These are phyloP conservation scores for Cerceris ruficornis DNA, from an alignment of 2,888 invertebrate genomes.

Conservation along the genomic window DNA sequence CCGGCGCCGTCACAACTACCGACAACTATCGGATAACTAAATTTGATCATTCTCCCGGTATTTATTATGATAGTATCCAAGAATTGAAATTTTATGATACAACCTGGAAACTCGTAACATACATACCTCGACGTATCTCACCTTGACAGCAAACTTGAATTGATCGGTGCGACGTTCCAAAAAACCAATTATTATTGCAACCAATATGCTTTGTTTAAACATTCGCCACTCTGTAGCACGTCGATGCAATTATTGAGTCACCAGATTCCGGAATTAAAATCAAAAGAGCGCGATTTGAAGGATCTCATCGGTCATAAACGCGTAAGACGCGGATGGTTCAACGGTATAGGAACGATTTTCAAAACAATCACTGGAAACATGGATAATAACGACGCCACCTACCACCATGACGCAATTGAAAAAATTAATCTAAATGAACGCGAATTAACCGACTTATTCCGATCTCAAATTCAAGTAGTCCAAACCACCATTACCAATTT, in stretches of 20 bases:
- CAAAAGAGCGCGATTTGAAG: conserved; percentile 10
- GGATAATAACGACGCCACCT: conserved; percentile 65
- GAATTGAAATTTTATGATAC: too few relatives aligned
- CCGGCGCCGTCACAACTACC: too few relatives aligned
- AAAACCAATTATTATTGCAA: conserved; percentile 7
- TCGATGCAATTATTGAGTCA: background rate
- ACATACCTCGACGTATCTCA: too few relatives aligned
- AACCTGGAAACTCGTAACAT: too few relatives aligned
- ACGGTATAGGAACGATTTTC: conserved; percentile 32
- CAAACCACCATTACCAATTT: conserved; percentile 23
- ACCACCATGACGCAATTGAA: conserved; percentile 61
- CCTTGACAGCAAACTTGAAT: conserved; percentile 18
- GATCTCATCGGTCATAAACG: conserved; percentile 4
- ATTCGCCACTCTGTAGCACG: background rate
- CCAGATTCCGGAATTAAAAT: background rate
- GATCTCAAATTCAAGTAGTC: conserved; percentile 23
- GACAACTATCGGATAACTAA: too few relatives aligned
- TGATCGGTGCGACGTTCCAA: conserved; percentile 25
- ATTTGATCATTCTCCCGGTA: too few relatives aligned
- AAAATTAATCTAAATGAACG: conserved; percentile 49
- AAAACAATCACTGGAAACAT: conserved; percentile 67
- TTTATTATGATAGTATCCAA: too few relatives aligned
- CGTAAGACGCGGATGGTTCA: conserved; percentile 9
- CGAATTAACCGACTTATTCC: conserved; percentile 41
- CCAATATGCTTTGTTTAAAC: conserved; percentile 4